Base-by-base conservation (phyloP, 2,113 vertebrate species). In the Pangasianodon hypophthalmus region DNA sequence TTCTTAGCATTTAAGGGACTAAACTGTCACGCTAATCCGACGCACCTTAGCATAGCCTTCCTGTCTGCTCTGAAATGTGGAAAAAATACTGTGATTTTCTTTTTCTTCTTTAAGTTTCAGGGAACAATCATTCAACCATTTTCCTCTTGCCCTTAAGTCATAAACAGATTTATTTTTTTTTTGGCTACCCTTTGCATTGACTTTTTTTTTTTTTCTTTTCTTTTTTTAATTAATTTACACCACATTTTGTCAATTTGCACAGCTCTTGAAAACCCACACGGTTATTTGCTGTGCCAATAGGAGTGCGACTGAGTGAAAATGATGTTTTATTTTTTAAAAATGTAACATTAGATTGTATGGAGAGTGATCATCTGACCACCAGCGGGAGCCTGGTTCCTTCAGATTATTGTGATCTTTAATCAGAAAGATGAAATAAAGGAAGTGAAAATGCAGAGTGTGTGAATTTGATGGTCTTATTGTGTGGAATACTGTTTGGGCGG, bases 281-380 rank as follows among this genome's bases (percentile, higher is more conserved):
- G 24, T 84, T 26, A 46, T 26, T 11, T 69, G 75, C 37, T 73
- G 92, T 95, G 94, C 90, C 92, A 92, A 93, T 87, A 88, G n/a
- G 85, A 92, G 71, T 44, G 83, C 21, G 84, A 13, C 71, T 5
- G 29, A 86, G 86, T 89, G 90, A 86, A 50, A 56, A 62, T 50
- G n/a, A 32, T 41, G 79, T 29, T 82, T 80, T 54, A 32, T 88
- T 89, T 56, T 71, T 85, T 64, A 82, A 86, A 83, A 62, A 18
- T 90, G 69, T 87, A 83, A 91, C 93, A 93, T 91, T 85, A 87
- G 73, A 84, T 41, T 26, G n/a, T 88, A 19, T 83, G 52, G 3
- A 89, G 58, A 56, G 80, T 73, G 73, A 54, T 85, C 71, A 54
- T 90, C 50, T 89, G 79, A 89, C 87, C 82, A 90, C 92, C 92